Evolutionary conservation across 2,888 invertebrate genomes (phyloP), one percentile per base, ranked within the genome.

Genomic region (Hirtodrosophila confusa): DNA sequence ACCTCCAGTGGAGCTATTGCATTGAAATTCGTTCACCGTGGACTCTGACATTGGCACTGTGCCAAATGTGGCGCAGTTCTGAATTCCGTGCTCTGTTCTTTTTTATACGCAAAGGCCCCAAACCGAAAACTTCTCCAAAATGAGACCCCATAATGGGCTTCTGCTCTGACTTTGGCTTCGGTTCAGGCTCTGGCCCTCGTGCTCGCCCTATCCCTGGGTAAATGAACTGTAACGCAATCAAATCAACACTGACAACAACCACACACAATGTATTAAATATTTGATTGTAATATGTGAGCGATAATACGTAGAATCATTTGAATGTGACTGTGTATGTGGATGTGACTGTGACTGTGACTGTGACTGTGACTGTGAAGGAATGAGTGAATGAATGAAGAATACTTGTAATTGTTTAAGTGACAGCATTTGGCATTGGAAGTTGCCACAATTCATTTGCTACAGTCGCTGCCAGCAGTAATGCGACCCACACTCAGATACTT

Each of bases 181-280:
- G n/a, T 31, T n/a, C 23, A 48, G 44, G 36, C 24, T 27, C 37
- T 47, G 33, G 50, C 33, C 37, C 17, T 17, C 17, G 17, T 2
- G 1, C 17, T 17, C 17, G 36, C 24, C 24, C 37, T 47, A 27
- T 47, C 33, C 37, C 55, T 68, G 88, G 88, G 86, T 84, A 84
- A 88, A 84, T 84, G 84, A 84, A 84, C 84, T 84, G 84, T 88
- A 88, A 83, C 77, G 83, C 83, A 84, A 84, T 84, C 88, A 88
- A 84, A 84, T 84, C 86, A 86, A 83, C 83, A 69, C 80, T 71
- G 69, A 56, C 64, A 76, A 50, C 64, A 66, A 60, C 53, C 17
- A 37, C 69, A 61, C 41, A 33, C 31, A 55, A 43, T 49, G 56
- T 77, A 75, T 86, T 84, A 71, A 85, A 85, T 79, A 87, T 72